phyloP scores from a whole-genome alignment of 1,140 invertebrate genomes.

The Phymorhynchus buccinoides region DNA sequence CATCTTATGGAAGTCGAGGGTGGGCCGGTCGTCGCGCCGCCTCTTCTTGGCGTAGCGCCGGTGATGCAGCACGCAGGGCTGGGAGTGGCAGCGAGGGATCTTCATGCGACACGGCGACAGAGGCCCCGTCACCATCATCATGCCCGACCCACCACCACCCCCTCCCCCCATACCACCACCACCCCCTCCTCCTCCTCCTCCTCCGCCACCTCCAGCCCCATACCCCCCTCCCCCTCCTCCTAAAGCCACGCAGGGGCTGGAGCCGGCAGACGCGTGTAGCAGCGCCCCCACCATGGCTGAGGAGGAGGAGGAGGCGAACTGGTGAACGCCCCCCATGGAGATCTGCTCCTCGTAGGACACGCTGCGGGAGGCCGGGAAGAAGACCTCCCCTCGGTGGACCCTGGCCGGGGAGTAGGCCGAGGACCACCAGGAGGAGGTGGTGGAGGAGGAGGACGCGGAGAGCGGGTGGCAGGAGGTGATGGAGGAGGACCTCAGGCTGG shows the following conservation, averaged over 20 bases:
- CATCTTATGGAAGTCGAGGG: conserved; percentile 69
- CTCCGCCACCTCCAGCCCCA: background rate
- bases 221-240: background rate
- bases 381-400: conserved; percentile 42
- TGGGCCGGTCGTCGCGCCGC: conserved; percentile 64
- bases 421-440: conserved; percentile 55
- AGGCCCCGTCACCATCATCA: conserved; percentile 23
- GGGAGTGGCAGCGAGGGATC: conserved; percentile 67
- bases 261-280: background rate
- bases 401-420: conserved; percentile 44
- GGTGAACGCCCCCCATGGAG: conserved; percentile 19
- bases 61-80: conserved; percentile 68
- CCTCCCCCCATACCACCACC: background rate
- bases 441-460: conserved; percentile 36
- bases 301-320: conserved; percentile 50
- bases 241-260: background rate
- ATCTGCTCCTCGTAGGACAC: conserved; percentile 69
- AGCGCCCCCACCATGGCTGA: conserved; percentile 36
- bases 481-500: conserved; percentile 50
- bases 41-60: conserved; percentile 65
- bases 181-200: background rate
- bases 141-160: background rate
- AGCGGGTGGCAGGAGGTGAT: background rate
- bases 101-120: conserved; percentile 55
- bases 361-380: conserved; percentile 63